phyloP scores from a whole-genome alignment of 2,797 vertebrate species.

The Cetoscarus ocellatus region DNA sequence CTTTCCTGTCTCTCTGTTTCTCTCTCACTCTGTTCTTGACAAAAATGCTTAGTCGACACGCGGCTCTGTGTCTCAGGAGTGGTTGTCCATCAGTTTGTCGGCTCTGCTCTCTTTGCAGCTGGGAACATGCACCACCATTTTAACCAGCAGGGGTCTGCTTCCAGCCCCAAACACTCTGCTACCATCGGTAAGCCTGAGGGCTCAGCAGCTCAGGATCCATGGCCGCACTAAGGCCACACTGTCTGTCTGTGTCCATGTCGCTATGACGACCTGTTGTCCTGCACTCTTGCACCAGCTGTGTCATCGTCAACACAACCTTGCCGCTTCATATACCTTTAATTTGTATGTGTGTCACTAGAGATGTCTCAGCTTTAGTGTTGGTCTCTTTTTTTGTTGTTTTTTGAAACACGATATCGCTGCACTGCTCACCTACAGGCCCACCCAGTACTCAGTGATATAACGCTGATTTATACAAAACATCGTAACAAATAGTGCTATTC shows the following conservation, averaged over 20 bases:
- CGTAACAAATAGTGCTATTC: too few relatives aligned
- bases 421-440: too few relatives aligned
- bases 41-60: slow-evolving; percentile 64
- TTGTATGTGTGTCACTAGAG: neutral
- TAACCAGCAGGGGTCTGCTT: slow-evolving; percentile 85
- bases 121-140: slow-evolving; percentile 89
- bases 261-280: slow-evolving; percentile 40
- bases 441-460: too few relatives aligned
- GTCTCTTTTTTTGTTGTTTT: too few relatives aligned
- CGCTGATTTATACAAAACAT: too few relatives aligned
- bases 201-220: slow-evolving; percentile 36
- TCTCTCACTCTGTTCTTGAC: slow-evolving; percentile 42
- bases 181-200: slow-evolving; percentile 81
- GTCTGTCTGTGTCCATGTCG: slow-evolving; percentile 67
- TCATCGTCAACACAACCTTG: slow-evolving; percentile 32
- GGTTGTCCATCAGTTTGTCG: slow-evolving; percentile 79
- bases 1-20: slow-evolving; percentile 18
- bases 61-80: slow-evolving; percentile 58
- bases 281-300: slow-evolving; percentile 58
- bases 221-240: slow-evolving; percentile 41
- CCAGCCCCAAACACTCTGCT: slow-evolving; percentile 90
- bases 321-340: neutral
- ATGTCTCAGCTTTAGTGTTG: neutral
- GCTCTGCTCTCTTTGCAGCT: slow-evolving; percentile 88
- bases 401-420: too few relatives aligned